Percentiles rank a stretch among this genome's conserved stretches.
Evolutionary conservation across 2,888 invertebrate genomes (phyloP).

Genomic region (Nomada goodeniana): DNA sequence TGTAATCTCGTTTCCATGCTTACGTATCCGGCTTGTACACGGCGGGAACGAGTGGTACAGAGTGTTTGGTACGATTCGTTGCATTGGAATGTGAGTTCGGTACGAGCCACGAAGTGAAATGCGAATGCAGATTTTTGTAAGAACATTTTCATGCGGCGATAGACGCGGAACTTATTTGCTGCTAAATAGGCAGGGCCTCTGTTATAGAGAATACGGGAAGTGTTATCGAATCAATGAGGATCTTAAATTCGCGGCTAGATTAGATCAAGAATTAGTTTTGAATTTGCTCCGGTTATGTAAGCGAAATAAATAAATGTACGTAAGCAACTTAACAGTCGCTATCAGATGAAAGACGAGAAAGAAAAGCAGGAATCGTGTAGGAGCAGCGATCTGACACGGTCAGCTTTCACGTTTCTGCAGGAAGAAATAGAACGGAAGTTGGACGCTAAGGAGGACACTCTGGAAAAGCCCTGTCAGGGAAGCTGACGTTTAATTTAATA

Average conservation of each 20-base stretch:
- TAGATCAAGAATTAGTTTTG: too few relatives aligned
- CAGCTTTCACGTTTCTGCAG: slow-evolving; percentile 44
- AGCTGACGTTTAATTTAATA: slow-evolving; percentile 74
- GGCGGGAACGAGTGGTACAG: neutral
- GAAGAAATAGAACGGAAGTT: slow-evolving; percentile 60
- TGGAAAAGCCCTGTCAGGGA: slow-evolving; percentile 64
- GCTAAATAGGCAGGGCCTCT: too few relatives aligned
- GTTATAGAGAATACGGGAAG: too few relatives aligned
- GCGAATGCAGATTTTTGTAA: too few relatives aligned
- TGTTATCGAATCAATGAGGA: too few relatives aligned
- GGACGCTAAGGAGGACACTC: slow-evolving; percentile 62
- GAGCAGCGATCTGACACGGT: slow-evolving; percentile 49
- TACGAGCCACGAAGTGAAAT: too few relatives aligned
- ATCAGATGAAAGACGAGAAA: slow-evolving; percentile 5
- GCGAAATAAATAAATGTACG: too few relatives aligned
- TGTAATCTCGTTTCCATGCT: neutral
- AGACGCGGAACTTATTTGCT: too few relatives aligned
- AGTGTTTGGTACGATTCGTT: neutral
- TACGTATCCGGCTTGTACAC: neutral
- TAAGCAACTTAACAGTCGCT: neutral
- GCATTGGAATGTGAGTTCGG: too few relatives aligned
- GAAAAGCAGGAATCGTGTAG: slow-evolving; percentile 29
- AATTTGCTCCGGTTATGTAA: too few relatives aligned
- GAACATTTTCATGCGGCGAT: too few relatives aligned
- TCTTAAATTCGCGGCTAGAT: too few relatives aligned